A percentile compares a stretch with the other conserved stretches of the same genome.
Evolutionary conservation across 2,888 invertebrate genomes (phyloP).

Genomic region (Periphyllus acericola): DNA sequence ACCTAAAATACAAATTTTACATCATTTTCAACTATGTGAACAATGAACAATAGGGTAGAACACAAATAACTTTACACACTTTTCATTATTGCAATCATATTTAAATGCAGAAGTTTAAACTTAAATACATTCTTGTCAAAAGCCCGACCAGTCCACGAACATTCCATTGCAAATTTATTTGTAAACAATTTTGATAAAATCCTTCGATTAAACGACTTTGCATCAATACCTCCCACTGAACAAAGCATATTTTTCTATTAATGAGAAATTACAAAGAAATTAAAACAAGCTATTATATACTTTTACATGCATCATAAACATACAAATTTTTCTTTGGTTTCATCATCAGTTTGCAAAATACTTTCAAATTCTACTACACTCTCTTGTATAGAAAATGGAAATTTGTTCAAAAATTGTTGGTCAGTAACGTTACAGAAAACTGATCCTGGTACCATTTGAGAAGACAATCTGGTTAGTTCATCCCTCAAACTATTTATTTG

Average conservation of each 20-base stretch:
- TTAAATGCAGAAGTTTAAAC: neutral
- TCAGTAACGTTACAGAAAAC: neutral
- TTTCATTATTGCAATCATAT: conserved; percentile 16
- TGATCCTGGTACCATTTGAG: conserved; percentile 15
- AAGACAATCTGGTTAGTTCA: neutral
- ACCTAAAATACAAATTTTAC: neutral
- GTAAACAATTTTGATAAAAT: conserved; percentile 17
- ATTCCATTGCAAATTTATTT: conserved; percentile 12
- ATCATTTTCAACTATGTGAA: too few species aligned
- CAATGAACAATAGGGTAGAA: neutral
- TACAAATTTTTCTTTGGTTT: conserved; percentile 16
- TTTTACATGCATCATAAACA: neutral
- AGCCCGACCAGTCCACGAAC: neutral
- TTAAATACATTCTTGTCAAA: conserved; percentile 6
- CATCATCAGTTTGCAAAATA: neutral
- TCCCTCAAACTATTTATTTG: neutral
- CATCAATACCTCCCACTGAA: conserved; percentile 21
- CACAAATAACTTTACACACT: neutral
- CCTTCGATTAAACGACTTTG: neutral
- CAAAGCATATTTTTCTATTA: conserved; percentile 17
- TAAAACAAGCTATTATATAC: too few species aligned
- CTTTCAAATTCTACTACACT: neutral
- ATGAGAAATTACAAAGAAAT: neutral
- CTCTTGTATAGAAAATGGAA: neutral
- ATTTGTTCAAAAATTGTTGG: neutral